A percentile compares a stretch with the other conserved stretches of the same genome.
Conservation (phyloP, 2,888 invertebrate species). For the Eucriotettix oculatus region DNA sequence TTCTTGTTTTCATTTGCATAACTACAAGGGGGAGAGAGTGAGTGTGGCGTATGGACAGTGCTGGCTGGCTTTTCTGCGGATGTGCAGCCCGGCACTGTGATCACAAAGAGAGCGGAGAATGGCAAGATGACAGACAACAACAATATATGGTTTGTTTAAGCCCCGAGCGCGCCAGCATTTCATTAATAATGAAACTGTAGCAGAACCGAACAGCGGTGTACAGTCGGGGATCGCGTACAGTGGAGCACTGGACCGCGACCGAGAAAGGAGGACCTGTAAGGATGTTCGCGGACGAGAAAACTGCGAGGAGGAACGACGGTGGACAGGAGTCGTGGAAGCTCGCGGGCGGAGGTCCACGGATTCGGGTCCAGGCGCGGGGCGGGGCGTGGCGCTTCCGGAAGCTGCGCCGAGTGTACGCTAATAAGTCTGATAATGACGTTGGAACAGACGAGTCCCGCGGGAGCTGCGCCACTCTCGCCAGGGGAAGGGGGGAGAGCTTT, state of each 20-base stretch:
- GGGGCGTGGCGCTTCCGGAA: not conserved
- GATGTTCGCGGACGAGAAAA: too few relatives aligned
- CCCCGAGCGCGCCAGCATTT: not conserved
- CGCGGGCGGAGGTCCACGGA: not conserved
- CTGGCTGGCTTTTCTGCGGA: too few relatives aligned
- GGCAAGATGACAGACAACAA: not conserved
- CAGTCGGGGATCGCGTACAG: not conserved
- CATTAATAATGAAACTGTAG: not conserved
- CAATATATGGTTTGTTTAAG: not conserved
- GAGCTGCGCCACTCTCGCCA: constrained; percentile 2
- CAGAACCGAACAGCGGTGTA: not conserved
- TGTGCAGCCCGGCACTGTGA: not conserved
- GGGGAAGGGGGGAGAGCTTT: constrained; percentile 4
- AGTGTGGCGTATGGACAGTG: too few relatives aligned
- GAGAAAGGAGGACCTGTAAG: too few relatives aligned
- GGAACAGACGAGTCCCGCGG: constrained; percentile 6
- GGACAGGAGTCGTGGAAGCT: not conserved
- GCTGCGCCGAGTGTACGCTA: not conserved
- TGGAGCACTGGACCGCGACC: not conserved
- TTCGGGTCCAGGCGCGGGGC: not conserved
- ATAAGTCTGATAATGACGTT: constrained; percentile 6
- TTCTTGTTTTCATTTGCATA: too few relatives aligned
- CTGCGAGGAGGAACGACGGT: too few relatives aligned
- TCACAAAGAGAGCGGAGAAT: not conserved
- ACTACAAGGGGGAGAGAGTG: too few relatives aligned